Evolutionary conservation across 1,140 invertebrate species (phyloP).

Genomic region (Microplitis demolitor): DNA sequence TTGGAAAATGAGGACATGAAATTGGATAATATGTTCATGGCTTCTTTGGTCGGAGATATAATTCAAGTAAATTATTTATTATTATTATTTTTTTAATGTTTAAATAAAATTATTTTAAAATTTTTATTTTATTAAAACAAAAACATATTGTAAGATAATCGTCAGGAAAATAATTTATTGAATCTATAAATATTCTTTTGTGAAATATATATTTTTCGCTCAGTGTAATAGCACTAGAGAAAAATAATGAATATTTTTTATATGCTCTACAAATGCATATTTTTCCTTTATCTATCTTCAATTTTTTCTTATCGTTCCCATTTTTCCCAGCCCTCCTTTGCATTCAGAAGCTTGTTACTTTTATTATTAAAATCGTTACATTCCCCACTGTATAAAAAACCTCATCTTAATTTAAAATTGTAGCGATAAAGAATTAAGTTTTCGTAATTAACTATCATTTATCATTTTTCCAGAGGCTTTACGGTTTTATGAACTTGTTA

Average conservation of each 20-base stretch:
- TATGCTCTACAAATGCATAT: not conserved
- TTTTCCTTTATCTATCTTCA: not conserved
- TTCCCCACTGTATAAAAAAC: too few species aligned
- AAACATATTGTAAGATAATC: too few species aligned
- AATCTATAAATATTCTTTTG: too few species aligned
- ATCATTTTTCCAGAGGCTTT: not conserved
- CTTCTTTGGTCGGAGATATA: conserved; percentile 85
- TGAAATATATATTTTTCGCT: too few species aligned
- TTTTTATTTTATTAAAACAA: not conserved
- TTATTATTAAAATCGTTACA: too few species aligned
- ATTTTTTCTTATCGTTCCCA: not conserved
- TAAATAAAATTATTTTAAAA: not conserved
- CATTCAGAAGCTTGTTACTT: too few species aligned
- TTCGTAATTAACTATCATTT: too few species aligned
- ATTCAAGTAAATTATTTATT: conserved; percentile 70
- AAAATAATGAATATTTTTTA: conserved; percentile 17
- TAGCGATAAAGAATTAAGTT: too few species aligned
- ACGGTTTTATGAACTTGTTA: not conserved
- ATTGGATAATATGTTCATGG: conserved; percentile 90
- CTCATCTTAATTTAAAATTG: too few species aligned
- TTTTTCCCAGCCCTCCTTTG: too few species aligned
- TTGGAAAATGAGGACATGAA: conserved; percentile 89
- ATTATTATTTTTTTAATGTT: not conserved
- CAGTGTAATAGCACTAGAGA: not conserved
- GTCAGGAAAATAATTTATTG: too few species aligned